Percentiles rank a stretch among this genome's conserved stretches.
These are phyloP conservation scores for Parapristionchus giblindavisi DNA, from an alignment of 2,888 invertebrate species.

Conservation along the genomic window DNA sequence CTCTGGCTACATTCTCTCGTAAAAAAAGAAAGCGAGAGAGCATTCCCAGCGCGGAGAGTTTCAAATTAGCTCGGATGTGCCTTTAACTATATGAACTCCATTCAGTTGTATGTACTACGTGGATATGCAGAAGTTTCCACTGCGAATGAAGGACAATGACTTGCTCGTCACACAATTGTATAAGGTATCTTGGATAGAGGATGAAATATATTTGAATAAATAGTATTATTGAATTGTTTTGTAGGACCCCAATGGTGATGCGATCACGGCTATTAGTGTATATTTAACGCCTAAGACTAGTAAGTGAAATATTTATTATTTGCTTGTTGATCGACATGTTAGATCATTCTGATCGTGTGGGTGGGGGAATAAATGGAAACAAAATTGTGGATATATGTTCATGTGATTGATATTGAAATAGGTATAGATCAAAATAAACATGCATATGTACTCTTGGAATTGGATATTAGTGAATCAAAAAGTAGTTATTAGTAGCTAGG, in stretches of 20 bases:
- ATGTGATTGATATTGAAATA: no score
- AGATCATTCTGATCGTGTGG: no score
- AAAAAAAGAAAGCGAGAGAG: no score
- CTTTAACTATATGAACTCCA: neutral
- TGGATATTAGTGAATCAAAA: no score
- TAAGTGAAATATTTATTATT: constrained; percentile 74
- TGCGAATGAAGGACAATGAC: constrained; percentile 94
- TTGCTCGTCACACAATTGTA: constrained; percentile 94
- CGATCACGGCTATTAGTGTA: constrained; percentile 96
- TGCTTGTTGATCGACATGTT: neutral
- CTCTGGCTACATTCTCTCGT: no score
- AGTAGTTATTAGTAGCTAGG: no score
- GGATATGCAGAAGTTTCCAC: constrained; percentile 96
- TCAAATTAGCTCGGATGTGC: neutral
- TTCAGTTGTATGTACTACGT: constrained; percentile 67
- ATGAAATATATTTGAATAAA: neutral
- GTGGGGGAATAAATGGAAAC: no score
- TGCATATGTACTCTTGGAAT: no score
- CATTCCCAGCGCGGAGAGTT: no score
- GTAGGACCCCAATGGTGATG: constrained; percentile 87
- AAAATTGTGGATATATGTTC: no score
- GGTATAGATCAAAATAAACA: no score
- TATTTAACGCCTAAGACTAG: constrained; percentile 99
- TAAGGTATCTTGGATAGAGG: constrained; percentile 50
- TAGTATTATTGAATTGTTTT: neutral